phyloP scores from a whole-genome alignment of 2,797 vertebrate species.

The Pangasius djambal region DNA sequence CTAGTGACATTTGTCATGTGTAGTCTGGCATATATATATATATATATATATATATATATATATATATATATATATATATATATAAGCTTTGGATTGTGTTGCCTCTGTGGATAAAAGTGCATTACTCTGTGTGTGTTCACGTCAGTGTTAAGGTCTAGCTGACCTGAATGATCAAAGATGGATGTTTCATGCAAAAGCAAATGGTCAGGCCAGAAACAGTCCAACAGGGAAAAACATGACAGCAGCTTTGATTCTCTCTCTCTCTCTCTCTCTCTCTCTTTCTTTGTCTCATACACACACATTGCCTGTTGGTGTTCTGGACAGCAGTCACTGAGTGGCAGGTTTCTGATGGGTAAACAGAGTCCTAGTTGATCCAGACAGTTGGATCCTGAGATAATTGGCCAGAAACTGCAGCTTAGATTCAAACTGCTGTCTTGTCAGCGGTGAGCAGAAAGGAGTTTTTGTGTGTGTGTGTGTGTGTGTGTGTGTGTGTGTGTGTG shows the following conservation, averaged over 20 bases:
- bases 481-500: background rate
- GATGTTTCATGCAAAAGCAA: slow-evolving; percentile 31
- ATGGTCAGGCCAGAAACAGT: background rate
- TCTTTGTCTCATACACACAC: slow-evolving; percentile 10
- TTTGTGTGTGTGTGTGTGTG: slow-evolving; percentile 13
- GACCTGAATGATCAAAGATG: background rate
- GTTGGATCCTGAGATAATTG: slow-evolving; percentile 53
- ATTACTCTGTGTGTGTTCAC: background rate
- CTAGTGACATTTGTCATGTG: background rate
- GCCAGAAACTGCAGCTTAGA: slow-evolving; percentile 37
- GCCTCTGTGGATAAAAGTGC: background rate
- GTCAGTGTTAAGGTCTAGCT: background rate
- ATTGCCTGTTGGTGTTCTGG: slow-evolving; percentile 43
- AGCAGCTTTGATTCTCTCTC: slow-evolving; percentile 37
- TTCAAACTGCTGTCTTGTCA: slow-evolving; percentile 25
- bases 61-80: background rate
- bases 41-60: background rate
- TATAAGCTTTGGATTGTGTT: too few relatives aligned
- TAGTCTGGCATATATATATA: background rate
- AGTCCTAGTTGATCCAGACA: slow-evolving; percentile 33
- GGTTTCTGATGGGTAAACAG: slow-evolving; percentile 34
- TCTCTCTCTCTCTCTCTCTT: slow-evolving; percentile 14
- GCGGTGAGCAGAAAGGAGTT: background rate
- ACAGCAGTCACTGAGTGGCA: slow-evolving; percentile 47
- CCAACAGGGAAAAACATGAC: slow-evolving; percentile 35